phyloP scores from a whole-genome alignment of 2,113 vertebrate genomes.

The Hyperoodon ampullatus region DNA sequence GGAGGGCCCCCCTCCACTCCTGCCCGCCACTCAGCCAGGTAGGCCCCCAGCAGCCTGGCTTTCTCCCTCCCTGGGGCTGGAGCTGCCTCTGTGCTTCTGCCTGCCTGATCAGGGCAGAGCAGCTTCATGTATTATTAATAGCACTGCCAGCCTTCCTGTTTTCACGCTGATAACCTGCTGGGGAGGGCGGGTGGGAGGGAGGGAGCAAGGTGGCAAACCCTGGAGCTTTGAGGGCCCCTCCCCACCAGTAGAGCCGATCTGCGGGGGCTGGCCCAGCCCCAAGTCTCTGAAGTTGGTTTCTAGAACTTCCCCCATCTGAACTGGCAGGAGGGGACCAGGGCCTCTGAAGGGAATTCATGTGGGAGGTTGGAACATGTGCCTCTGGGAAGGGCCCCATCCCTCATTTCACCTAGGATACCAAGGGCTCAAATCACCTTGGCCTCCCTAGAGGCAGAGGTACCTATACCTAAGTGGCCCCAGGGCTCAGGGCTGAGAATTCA shows the following conservation, averaged over 20 bases:
- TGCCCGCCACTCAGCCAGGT: background rate
- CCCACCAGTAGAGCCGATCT: slow-evolving; percentile 40
- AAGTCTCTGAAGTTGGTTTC: slow-evolving; percentile 70
- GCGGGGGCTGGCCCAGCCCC: slow-evolving; percentile 63
- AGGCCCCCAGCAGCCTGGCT: slow-evolving; percentile 56
- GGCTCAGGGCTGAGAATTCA: background rate
- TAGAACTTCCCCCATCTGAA: background rate
- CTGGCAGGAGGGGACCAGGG: background rate
- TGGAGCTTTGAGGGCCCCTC: slow-evolving; percentile 73
- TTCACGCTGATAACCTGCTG: slow-evolving; percentile 88
- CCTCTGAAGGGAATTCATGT: background rate
- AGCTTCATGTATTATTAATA: slow-evolving; percentile 89
- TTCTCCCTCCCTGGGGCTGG: slow-evolving; percentile 68
- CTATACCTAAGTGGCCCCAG: background rate
- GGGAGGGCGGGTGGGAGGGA: slow-evolving; percentile 81
- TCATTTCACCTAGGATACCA: background rate
- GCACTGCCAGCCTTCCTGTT: slow-evolving; percentile 87
- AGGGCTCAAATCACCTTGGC: background rate
- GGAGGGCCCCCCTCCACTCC: background rate
- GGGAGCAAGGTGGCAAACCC: slow-evolving; percentile 85
- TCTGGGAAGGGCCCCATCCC: background rate
- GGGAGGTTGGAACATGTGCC: background rate
- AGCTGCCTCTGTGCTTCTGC: slow-evolving; percentile 76
- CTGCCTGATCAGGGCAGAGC: slow-evolving; percentile 76
- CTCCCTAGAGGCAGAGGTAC: background rate